Base-by-base conservation (phyloP, 37 sponge, comb jelly and placozoan genomes). In the Cladorhizidae sp. region DNA sequence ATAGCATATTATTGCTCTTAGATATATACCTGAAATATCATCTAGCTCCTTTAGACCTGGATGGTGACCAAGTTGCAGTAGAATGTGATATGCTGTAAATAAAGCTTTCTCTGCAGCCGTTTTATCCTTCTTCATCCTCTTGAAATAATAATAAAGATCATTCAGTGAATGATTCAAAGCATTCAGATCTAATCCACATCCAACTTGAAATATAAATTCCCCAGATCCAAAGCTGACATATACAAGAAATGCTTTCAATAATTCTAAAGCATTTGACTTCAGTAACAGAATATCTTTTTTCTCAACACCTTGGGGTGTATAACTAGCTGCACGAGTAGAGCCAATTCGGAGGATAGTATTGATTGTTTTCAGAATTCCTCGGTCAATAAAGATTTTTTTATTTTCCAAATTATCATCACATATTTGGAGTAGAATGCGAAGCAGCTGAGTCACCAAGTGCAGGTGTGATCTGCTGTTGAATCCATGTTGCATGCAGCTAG, bases 41-140 rank as follows among this genome's bases (percentile, higher is more conserved):
- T 9, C 5, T 45, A 45, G 59, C 14, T 58, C 14, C 26, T 58
- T 14, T 6, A 58, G 23, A 18, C 29, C 69, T 31, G 32, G 49
- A 72, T 54, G 78, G n/a, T 73, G 74, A 15, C 29, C 51, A 17
- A 86, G 65, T 43, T 70, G 65, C 20, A 55, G 29, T 25, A 80
- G 20, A 6, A 80, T 54, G 38, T 87, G 87, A 43, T 75, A 87
- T 1, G 70, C 33, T 51, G 23, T 74, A 61, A 87, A 74, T 50
- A 75, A 31, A 28, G 76, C 87, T 80, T 80, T 70, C 40, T 80
- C 68, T 41, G 72, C 70, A 40, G 78, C 68, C 61, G 74, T 75
- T 61, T 79, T 74, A 61, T n/a, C 9, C 5, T 12, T 12, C 9
- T 45, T 45, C 9, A 5, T 9, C 49, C 49, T 45, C 9, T 45